These are phyloP conservation scores for Hirundo rustica DNA, from an alignment of 2,797 vertebrate species.

Conservation along the genomic window DNA sequence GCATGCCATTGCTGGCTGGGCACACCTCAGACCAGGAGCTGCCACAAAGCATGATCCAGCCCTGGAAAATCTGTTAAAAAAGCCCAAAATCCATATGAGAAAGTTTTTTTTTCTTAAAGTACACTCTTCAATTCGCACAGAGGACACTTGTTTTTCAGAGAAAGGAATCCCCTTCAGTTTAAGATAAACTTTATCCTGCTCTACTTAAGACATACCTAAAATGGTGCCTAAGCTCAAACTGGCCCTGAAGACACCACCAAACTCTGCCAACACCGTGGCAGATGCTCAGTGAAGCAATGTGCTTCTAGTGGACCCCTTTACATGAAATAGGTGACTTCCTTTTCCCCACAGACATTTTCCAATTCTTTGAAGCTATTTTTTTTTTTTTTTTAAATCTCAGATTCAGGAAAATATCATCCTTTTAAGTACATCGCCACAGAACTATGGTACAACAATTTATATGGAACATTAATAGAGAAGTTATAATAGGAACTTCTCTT, in stretches of 20 bases:
- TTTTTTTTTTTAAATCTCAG: not conserved
- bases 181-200: not conserved
- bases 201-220: not conserved
- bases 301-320: not conserved
- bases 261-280: not conserved
- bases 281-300: not conserved
- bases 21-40: not conserved
- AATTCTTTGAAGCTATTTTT: not conserved
- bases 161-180: not conserved
- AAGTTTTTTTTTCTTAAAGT: not conserved
- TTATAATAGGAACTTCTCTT: not conserved
- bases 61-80: no score
- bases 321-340: not conserved
- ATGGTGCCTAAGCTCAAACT: not conserved
- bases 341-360: not conserved
- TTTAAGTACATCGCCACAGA: not conserved
- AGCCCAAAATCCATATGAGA: not conserved
- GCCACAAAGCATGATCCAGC: not conserved
- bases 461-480: slow-evolving; percentile 19
- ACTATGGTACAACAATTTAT: not conserved
- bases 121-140: rapidly evolving
- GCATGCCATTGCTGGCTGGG: not conserved
- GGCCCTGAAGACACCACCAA: not conserved
- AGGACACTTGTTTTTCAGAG: not conserved
- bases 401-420: not conserved